These are phyloP conservation scores for Diloba caeruleocephala DNA, from an alignment of 2,888 invertebrate species.

Conservation along the genomic window DNA sequence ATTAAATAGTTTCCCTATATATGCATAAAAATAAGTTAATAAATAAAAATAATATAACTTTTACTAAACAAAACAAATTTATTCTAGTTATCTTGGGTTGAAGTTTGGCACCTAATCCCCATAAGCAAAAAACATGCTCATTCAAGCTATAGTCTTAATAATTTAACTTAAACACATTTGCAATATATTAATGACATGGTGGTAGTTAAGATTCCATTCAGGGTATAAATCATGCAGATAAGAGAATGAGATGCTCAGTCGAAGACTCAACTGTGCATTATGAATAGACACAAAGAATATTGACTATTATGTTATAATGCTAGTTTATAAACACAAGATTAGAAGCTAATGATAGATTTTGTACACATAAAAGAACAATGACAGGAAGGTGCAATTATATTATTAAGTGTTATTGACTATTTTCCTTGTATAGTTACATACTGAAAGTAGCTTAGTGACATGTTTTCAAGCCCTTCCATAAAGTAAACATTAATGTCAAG, in stretches of 20 bases:
- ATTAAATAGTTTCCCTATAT: no score
- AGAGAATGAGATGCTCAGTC: not conserved
- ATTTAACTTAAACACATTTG: no score
- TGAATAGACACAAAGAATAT: conserved; percentile 8
- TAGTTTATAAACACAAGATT: conserved; percentile 20
- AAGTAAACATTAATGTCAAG: conserved; percentile 82
- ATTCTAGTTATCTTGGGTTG: no score
- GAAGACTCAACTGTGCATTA: not conserved
- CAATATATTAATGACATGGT: no score
- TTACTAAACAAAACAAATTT: no score
- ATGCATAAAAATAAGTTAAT: no score
- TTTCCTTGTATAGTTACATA: conserved; percentile 66
- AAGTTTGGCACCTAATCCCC: no score
- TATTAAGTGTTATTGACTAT: conserved; percentile 55
- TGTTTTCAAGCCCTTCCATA: conserved; percentile 65
- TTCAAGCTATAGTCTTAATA: no score
- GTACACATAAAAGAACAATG: conserved; percentile 57
- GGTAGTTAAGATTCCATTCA: no score
- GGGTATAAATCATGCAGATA: no score
- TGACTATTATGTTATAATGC: conserved; percentile 1
- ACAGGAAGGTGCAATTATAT: conserved; percentile 57
- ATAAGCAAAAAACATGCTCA: no score
- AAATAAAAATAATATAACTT: no score
- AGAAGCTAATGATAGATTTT: conserved; percentile 31
- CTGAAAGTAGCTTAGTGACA: conserved; percentile 72